Evolutionary conservation across 2,113 vertebrate species (phyloP).

Genomic region (Rhagologus leucostigma): DNA sequence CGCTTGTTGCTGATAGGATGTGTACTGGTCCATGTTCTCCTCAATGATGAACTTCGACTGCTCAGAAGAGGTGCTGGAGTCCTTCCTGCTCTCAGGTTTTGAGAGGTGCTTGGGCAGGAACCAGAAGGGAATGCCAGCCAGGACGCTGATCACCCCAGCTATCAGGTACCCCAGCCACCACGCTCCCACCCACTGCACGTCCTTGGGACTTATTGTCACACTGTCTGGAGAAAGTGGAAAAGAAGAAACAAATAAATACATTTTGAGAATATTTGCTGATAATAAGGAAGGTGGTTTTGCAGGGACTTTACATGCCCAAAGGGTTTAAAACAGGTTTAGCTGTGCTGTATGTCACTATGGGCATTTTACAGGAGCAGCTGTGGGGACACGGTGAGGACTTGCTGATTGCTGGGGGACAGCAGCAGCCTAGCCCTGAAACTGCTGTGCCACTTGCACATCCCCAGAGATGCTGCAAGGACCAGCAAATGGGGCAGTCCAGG

Average conservation of each 20-base stretch:
- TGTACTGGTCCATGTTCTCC: constrained; percentile 62
- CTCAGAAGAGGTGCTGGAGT: constrained; percentile 75
- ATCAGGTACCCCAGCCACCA: constrained; percentile 98
- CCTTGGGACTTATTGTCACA: constrained; percentile 80
- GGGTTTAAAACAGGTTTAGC: not conserved
- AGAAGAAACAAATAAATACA: not conserved
- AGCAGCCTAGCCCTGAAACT: not conserved
- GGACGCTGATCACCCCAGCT: constrained; percentile 79
- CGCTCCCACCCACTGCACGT: constrained; percentile 91
- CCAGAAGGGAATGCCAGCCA: constrained; percentile 89
- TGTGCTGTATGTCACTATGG: not conserved
- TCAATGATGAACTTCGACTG: constrained; percentile 81
- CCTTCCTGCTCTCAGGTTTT: constrained; percentile 58
- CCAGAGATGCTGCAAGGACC: not conserved
- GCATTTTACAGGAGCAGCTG: not conserved
- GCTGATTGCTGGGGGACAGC: not conserved
- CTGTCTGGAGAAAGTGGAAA: constrained; percentile 68
- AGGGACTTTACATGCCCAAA: not conserved
- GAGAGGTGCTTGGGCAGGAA: constrained; percentile 86
- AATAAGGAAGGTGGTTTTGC: not conserved
- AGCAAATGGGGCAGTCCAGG: rapidly evolving
- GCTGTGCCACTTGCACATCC: rapidly evolving
- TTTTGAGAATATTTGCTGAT: not conserved
- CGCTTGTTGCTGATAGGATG: constrained; percentile 59
- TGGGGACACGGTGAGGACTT: not conserved